A percentile compares a stretch with the other conserved stretches of the same genome.
These are phyloP conservation scores for Acanthisitta chloris DNA, from an alignment of 2,113 vertebrate species.

Conservation along the genomic window DNA sequence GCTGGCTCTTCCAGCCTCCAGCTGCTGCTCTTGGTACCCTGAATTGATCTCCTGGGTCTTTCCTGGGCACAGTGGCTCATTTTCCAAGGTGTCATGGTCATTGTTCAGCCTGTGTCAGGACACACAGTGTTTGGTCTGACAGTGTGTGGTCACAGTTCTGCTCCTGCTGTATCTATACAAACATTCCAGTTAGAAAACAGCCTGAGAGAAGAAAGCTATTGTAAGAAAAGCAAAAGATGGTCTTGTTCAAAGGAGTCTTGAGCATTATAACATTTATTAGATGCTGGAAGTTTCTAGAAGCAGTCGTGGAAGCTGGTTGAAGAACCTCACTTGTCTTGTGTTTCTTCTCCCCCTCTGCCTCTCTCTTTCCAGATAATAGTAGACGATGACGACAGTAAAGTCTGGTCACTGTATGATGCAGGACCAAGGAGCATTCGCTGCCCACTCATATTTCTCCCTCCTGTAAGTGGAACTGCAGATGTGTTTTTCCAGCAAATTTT, in stretches of 20 bases:
- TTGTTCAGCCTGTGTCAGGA: neutral
- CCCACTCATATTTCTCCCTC: conserved; percentile 94
- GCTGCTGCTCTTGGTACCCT: neutral
- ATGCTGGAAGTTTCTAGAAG: neutral
- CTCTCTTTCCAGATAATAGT: conserved; percentile 87
- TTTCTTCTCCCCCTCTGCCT: neutral
- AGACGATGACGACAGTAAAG: conserved; percentile 97
- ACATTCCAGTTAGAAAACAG: neutral
- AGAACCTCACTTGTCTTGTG: neutral
- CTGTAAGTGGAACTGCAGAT: conserved; percentile 95
- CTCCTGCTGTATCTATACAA: neutral
- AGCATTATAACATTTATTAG: neutral
- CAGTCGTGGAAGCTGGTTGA: neutral
- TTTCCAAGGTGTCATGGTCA: neutral
- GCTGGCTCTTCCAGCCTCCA: neutral
- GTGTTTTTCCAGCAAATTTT: conserved; percentile 97
- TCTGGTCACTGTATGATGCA: conserved; percentile 96
- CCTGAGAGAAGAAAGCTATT: neutral
- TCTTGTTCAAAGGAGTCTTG: neutral
- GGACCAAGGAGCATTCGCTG: conserved; percentile 93
- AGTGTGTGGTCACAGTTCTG: neutral
- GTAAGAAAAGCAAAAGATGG: neutral
- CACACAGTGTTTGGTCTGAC: neutral
- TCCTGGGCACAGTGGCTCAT: neutral
- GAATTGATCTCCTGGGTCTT: neutral